These are phyloP conservation scores for Choreutis nemorana DNA, from an alignment of 2,888 invertebrate genomes.

Conservation along the genomic window DNA sequence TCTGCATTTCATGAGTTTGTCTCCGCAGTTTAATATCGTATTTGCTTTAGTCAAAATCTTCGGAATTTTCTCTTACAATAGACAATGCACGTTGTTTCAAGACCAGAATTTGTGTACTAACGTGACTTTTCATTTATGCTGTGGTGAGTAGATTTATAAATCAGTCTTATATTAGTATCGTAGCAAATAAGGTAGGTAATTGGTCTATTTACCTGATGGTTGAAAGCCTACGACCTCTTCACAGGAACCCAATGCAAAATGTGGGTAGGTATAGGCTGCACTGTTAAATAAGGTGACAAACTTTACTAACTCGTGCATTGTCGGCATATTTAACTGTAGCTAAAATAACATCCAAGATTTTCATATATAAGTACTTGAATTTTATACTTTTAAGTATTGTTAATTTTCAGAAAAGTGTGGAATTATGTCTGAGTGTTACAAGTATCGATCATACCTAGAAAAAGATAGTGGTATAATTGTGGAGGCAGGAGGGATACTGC, in stretches of 20 bases:
- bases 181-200: too few species aligned
- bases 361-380: too few species aligned
- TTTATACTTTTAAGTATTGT: too few species aligned
- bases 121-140: slow-evolving; percentile 41
- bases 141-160: slow-evolving; percentile 36
- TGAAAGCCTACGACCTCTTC: too few species aligned
- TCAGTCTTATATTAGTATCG: too few species aligned
- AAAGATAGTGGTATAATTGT: slow-evolving; percentile 22
- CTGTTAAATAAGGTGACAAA: too few species aligned
- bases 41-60: slow-evolving; percentile 41
- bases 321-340: too few species aligned
- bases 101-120: slow-evolving; percentile 26
- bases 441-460: slow-evolving; percentile 24
- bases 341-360: too few species aligned
- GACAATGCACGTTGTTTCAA: slow-evolving; percentile 34
- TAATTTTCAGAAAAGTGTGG: slow-evolving; percentile 45
- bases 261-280: too few species aligned
- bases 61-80: slow-evolving; percentile 41
- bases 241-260: too few species aligned
- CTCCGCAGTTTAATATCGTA: slow-evolving; percentile 50
- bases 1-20: slow-evolving; percentile 31
- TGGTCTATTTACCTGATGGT: too few species aligned
- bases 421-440: slow-evolving; percentile 38
- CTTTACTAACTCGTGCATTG: too few species aligned
- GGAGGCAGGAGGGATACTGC: slow-evolving; percentile 27